Evolutionary conservation across 2,888 invertebrate genomes (phyloP).

Genomic region (Sussaba pulchella): DNA sequence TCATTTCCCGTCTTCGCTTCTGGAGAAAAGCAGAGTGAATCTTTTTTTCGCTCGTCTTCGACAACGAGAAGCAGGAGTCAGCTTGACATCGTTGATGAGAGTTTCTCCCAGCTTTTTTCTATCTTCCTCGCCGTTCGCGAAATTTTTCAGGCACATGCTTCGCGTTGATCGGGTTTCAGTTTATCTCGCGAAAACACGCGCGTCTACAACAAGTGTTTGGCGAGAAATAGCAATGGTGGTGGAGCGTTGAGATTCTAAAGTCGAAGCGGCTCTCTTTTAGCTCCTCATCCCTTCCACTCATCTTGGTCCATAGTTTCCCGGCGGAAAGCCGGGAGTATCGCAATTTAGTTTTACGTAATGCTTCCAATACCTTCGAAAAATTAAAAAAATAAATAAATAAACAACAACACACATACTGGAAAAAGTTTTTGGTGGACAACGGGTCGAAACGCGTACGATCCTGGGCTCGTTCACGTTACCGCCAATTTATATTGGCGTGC

Average conservation of each 20-base stretch:
- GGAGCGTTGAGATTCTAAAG: slow-evolving; percentile 13
- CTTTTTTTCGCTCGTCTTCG: slow-evolving; percentile 28
- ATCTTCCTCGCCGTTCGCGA: slow-evolving; percentile 10
- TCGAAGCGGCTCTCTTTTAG: slow-evolving; percentile 45
- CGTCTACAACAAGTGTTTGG: slow-evolving; percentile 73
- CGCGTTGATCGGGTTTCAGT: slow-evolving; percentile 76
- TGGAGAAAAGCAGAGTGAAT: slow-evolving; percentile 27
- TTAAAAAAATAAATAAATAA: slow-evolving; percentile 41
- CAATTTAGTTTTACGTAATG: neutral
- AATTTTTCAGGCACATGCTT: slow-evolving; percentile 42
- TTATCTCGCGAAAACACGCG: slow-evolving; percentile 79
- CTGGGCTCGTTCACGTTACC: slow-evolving; percentile 76
- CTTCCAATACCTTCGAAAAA: slow-evolving; percentile 36
- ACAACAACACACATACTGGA: slow-evolving; percentile 21
- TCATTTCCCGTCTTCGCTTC: slow-evolving; percentile 47
- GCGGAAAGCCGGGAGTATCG: slow-evolving; percentile 40
- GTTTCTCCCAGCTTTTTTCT: slow-evolving; percentile 10
- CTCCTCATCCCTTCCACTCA: slow-evolving; percentile 66
- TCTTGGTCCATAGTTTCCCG: slow-evolving; percentile 80
- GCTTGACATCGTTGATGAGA: slow-evolving; percentile 47
- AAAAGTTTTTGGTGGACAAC: too few species aligned
- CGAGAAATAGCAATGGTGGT: slow-evolving; percentile 62
- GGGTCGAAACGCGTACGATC: slow-evolving; percentile 57
- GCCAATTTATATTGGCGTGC: slow-evolving; percentile 82
- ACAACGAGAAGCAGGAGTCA: slow-evolving; percentile 14